Percentiles rank a stretch among this genome's conserved stretches.
Conservation (phyloP, 2,113 vertebrate genomes). For the Phrynocephalus versicolor region DNA sequence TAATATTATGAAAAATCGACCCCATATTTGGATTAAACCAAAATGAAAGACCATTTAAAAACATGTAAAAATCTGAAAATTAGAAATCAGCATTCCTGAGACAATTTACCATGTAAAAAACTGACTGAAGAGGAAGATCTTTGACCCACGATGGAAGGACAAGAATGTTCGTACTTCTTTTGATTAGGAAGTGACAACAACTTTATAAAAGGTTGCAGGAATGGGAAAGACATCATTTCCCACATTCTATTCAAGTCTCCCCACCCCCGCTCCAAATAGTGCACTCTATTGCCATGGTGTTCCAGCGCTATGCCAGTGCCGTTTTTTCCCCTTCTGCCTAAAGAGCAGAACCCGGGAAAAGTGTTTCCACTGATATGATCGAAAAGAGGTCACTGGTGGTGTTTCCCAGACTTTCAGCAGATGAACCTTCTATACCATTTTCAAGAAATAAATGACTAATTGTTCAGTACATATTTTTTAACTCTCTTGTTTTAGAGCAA, state of each 20-base stretch:
- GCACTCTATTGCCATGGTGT: background rate
- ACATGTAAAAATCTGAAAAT: no score
- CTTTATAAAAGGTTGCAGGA: background rate
- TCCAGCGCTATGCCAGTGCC: constrained; percentile 16
- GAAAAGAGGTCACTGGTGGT: constrained; percentile 25
- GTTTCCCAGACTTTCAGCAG: constrained; percentile 18
- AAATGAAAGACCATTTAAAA: no score
- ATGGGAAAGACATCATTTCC: constrained; percentile 24
- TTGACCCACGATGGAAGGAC: background rate
- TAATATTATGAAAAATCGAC: no score
- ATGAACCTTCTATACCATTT: constrained; percentile 6
- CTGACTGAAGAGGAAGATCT: no score
- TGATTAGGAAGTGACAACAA: constrained; percentile 2
- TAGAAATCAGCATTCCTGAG: no score
- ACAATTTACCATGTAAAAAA: no score
- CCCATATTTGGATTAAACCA: no score
- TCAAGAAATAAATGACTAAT: background rate
- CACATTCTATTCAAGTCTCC: constrained; percentile 4
- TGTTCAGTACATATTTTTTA: background rate
- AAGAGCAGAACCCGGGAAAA: background rate
- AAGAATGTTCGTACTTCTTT: constrained; percentile 9
- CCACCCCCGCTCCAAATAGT: no score
- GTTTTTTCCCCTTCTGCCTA: background rate
- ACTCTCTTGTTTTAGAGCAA: background rate
- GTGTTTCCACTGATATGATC: constrained; percentile 8